Evolutionary conservation across 2,113 vertebrate genomes (phyloP).

Genomic region (Illadopsis cleaveri): DNA sequence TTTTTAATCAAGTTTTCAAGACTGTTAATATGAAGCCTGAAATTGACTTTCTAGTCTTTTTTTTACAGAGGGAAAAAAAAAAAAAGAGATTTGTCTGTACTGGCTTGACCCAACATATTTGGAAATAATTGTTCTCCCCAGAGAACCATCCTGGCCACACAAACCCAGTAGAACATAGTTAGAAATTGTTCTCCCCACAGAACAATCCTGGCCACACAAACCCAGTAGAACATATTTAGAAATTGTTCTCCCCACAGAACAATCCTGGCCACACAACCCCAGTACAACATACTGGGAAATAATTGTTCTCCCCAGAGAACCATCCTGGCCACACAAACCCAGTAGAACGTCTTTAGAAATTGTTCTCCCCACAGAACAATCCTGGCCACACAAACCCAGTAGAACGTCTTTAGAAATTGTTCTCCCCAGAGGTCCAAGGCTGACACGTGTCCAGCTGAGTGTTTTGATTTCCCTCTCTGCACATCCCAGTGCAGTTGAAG

Average conservation of each 20-base stretch:
- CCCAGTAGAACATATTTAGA: background rate
- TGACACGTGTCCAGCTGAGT: background rate
- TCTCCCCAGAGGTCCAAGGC: background rate
- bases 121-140: background rate
- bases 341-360: background rate
- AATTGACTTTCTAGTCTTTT: background rate
- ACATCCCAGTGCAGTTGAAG: accelerated
- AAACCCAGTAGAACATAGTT: background rate
- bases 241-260: no score
- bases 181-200: background rate
- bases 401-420: no score
- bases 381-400: no score
- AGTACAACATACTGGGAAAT: accelerated
- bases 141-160: no score
- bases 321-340: background rate
- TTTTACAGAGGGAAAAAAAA: background rate
- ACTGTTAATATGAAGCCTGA: background rate
- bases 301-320: background rate
- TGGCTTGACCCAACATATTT: background rate
- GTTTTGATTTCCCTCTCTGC: background rate
- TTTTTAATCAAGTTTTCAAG: background rate
- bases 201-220: background rate
- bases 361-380: background rate
- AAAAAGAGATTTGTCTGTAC: background rate
- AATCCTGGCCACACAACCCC: background rate